Evolutionary conservation across 2,888 invertebrate species (phyloP).

Genomic region (Blera fallax): DNA sequence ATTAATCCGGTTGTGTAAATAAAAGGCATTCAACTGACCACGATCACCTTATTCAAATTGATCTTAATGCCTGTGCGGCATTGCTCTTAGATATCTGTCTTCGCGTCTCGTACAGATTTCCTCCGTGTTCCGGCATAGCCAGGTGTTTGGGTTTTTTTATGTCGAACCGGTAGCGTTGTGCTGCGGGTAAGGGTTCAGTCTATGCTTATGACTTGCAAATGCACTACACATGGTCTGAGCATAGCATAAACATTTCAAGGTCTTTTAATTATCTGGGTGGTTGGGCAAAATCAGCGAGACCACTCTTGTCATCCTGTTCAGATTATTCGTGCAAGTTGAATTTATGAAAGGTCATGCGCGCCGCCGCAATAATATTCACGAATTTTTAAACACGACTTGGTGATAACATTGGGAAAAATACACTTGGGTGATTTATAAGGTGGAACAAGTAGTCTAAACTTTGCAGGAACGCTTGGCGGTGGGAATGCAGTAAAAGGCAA

Average conservation of each 20-base stretch:
- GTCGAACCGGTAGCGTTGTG: slow-evolving; percentile 52
- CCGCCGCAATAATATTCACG: slow-evolving; percentile 25
- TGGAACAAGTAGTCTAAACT: background rate
- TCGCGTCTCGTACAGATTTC: slow-evolving; percentile 21
- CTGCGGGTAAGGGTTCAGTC: slow-evolving; percentile 50
- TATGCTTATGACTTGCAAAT: slow-evolving; percentile 44
- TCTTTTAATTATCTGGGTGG: slow-evolving; percentile 49
- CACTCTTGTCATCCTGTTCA: slow-evolving; percentile 51
- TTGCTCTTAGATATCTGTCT: slow-evolving; percentile 33
- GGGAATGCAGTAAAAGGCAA: background rate
- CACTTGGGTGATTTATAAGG: slow-evolving; percentile 3
- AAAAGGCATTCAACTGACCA: slow-evolving; percentile 51
- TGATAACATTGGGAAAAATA: slow-evolving; percentile 16
- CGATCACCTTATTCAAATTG: slow-evolving; percentile 68
- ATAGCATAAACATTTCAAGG: slow-evolving; percentile 48
- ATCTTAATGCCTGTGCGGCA: slow-evolving; percentile 36
- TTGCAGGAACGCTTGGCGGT: background rate
- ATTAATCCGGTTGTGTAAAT: slow-evolving; percentile 71
- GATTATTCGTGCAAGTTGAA: slow-evolving; percentile 35
- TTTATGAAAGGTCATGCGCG: slow-evolving; percentile 44
- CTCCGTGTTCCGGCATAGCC: slow-evolving; percentile 60
- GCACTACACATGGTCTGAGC: slow-evolving; percentile 15
- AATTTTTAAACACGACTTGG: slow-evolving; percentile 46
- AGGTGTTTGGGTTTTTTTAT: slow-evolving; percentile 56
- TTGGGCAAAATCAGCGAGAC: slow-evolving; percentile 31